Evolutionary conservation across 2,797 vertebrate genomes (phyloP), one percentile per base, ranked within the genome.

Genomic region (Tiaroga cobitis): DNA sequence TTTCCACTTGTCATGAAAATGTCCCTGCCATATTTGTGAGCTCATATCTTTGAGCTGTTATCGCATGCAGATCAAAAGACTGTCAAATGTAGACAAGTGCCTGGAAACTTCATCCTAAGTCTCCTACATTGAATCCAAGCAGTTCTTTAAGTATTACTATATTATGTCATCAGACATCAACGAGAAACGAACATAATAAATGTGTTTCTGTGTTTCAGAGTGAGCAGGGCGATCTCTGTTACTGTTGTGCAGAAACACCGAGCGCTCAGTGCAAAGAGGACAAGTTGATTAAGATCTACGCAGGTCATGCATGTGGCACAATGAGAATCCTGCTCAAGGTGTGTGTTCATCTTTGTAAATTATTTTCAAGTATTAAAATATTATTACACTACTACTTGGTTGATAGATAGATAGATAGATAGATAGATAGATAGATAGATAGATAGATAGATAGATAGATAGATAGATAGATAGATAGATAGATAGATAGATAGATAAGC

Each of bases 281-380:
- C 85, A 93, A 94, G 85, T 86, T 89, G 5, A 89, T 97, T 88
- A 95, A 94, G 88, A 94, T 97, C 0, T 95, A 96, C 82, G 93
- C 95, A 0, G 87, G 95, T 46, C 95, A 94, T 82, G 95, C 96
- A 13, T 97, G 97, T 51, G 93, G 86, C 56, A 93, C 94, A 34
- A 95, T 97, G 91, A 95, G 95, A 82, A 91, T 96, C 80, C 91
- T 96, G 65, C 95, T 98, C 41, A 97, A 98, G 96, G 96, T 97
- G 39, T 49, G 86, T 79, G 19, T 75, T 10, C 18, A 37, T 61
- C 24, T 46, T 32, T 63, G 15, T 15, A 63, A 63, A 1, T 16
- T 0, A 16, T 63, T 7, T 29, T 63, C 26, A 63, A 65, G 1
- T 29, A 8, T n/a, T 4, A 26, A 61, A 84, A 4, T 26, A 79